Evolutionary conservation across 2,113 vertebrate species (phyloP).

Genomic region (Trachemys scripta): DNA sequence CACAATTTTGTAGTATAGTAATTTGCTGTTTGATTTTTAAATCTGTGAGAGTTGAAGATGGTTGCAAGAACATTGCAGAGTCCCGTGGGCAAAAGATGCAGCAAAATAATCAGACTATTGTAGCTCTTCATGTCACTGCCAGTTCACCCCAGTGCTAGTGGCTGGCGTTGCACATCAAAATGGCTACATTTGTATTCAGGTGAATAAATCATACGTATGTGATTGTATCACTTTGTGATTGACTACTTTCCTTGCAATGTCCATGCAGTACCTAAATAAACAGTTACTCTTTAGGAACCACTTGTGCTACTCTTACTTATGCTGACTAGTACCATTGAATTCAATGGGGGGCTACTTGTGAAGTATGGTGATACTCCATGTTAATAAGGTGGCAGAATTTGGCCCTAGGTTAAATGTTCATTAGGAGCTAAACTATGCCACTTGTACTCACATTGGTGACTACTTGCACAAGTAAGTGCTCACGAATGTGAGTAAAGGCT

Average conservation of each 20-base stretch:
- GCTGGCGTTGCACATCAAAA: neutral
- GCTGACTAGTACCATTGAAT: neutral
- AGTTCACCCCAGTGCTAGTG: neutral
- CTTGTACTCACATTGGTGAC: fast-evolving
- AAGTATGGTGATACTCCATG: neutral
- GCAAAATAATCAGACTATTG: neutral
- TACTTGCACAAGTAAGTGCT: fast-evolving
- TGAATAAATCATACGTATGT: neutral
- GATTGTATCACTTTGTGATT: neutral
- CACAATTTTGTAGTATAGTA: neutral
- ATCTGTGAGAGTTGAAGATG: neutral
- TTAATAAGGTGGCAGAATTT: neutral
- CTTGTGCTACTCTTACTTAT: neutral
- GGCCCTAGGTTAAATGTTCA: neutral
- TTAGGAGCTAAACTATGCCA: neutral
- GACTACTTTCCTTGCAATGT: neutral
- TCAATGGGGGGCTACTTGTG: fast-evolving
- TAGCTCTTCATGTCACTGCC: neutral
- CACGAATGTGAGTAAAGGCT: neutral
- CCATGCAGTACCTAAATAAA: neutral
- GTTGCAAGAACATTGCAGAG: neutral
- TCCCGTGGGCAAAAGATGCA: neutral
- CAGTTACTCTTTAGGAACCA: neutral
- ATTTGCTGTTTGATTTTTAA: neutral
- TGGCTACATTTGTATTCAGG: neutral